Evolutionary conservation across 2,797 vertebrate species (phyloP).

Genomic region (Malacoraja senta): DNA sequence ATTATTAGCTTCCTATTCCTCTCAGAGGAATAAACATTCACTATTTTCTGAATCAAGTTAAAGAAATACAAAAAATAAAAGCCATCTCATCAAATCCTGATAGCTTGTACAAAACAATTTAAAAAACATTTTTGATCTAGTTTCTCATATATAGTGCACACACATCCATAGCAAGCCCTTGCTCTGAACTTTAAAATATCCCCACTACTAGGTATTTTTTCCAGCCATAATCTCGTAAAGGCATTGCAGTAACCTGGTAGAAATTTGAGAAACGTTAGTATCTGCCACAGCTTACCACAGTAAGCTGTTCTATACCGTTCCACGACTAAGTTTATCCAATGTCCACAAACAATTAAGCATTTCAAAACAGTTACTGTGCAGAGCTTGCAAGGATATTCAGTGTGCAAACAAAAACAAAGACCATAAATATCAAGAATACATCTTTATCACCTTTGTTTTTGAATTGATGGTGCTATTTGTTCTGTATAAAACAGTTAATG

Average conservation of each 20-base stretch:
- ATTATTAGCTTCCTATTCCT: constrained; percentile 70
- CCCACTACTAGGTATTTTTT: constrained; percentile 4
- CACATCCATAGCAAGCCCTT: constrained; percentile 47
- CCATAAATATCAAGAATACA: constrained; percentile 47
- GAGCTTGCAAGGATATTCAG: constrained; percentile 42
- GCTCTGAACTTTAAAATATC: constrained; percentile 41
- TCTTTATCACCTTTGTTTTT: constrained; percentile 43
- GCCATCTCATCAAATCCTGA: constrained; percentile 65
- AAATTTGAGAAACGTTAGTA: constrained; percentile 16
- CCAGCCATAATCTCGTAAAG: constrained; percentile 15
- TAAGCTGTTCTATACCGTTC: not conserved
- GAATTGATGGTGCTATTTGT: constrained; percentile 44
- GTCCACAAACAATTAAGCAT: constrained; percentile 19
- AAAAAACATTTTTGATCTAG: constrained; percentile 45
- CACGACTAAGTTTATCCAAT: not conserved
- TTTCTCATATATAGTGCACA: constrained; percentile 56
- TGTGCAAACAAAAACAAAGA: constrained; percentile 42
- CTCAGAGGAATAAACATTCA: constrained; percentile 75
- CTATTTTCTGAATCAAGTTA: constrained; percentile 64
- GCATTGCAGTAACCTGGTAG: constrained; percentile 28
- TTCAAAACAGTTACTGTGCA: constrained; percentile 9
- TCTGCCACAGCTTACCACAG: not conserved
- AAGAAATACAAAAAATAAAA: constrained; percentile 70
- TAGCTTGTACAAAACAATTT: constrained; percentile 60
- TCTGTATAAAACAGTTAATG: constrained; percentile 53